Conservation (phyloP, 2,113 vertebrate species). For the Micronycteris hirsuta region DNA sequence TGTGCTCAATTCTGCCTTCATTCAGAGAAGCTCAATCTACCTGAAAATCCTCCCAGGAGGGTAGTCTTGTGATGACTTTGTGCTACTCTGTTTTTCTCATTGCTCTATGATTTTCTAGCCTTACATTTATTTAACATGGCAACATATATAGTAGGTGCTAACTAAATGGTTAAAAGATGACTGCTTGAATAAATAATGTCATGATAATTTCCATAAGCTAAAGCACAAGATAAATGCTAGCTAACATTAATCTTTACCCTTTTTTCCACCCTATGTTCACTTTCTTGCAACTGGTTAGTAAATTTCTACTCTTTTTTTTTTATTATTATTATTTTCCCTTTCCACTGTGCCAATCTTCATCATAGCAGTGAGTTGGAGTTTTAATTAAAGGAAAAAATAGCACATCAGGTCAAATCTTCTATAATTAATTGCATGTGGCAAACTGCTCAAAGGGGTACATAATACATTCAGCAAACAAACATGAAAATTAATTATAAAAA, state of each 20-base stretch:
- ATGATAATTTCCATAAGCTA: not conserved
- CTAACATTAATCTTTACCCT: not conserved
- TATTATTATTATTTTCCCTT: not conserved
- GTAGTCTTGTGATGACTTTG: not conserved
- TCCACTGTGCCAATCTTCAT: not conserved
- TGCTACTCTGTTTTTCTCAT: not conserved
- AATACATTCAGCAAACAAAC: slow-evolving; percentile 45
- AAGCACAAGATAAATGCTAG: not conserved
- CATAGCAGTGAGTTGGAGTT: not conserved
- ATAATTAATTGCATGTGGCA: slow-evolving; percentile 35
- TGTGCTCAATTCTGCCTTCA: not conserved
- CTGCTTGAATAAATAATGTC: not conserved
- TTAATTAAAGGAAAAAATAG: slow-evolving; percentile 46
- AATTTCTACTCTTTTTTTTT: not conserved
- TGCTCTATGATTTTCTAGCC: not conserved
- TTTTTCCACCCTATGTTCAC: not conserved
- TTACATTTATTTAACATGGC: not conserved
- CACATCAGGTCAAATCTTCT: slow-evolving; percentile 41
- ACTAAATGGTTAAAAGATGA: not conserved
- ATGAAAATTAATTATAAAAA: slow-evolving; percentile 70
- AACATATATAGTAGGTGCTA: not conserved
- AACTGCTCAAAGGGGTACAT: slow-evolving; percentile 64
- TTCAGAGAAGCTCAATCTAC: not conserved
- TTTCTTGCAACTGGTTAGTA: not conserved
- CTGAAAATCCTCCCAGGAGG: not conserved